phyloP scores from a whole-genome alignment of 2,797 vertebrate genomes.

The Hyperoplus immaculatus region DNA sequence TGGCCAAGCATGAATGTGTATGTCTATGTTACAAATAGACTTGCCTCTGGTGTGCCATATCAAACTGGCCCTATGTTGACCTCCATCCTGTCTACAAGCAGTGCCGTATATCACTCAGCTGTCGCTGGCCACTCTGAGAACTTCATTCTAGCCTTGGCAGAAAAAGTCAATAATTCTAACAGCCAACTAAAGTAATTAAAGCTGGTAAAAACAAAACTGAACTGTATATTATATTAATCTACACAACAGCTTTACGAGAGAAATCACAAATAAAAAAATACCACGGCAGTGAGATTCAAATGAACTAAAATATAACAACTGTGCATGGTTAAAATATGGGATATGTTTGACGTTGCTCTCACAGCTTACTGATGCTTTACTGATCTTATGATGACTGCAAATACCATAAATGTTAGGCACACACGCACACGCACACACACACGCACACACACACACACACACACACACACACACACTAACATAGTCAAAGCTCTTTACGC shows the following conservation, averaged over 20 bases:
- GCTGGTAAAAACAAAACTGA: slow-evolving; percentile 10
- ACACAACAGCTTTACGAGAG: background rate
- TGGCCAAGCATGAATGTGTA: slow-evolving; percentile 70
- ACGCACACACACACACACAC: background rate
- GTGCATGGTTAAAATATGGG: slow-evolving; percentile 8
- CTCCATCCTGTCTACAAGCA: slow-evolving; percentile 75
- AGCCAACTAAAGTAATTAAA: slow-evolving; percentile 38
- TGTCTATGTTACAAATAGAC: slow-evolving; percentile 93
- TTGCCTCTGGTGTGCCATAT: slow-evolving; percentile 87
- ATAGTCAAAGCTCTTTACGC: slow-evolving; percentile 6
- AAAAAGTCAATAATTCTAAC: slow-evolving; percentile 69
- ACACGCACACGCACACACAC: background rate
- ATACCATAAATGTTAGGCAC: no score
- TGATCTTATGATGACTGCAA: slow-evolving; percentile 13
- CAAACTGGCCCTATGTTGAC: slow-evolving; percentile 87
- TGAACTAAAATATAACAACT: background rate
- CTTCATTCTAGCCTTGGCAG: slow-evolving; percentile 50
- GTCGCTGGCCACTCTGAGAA: slow-evolving; percentile 64
- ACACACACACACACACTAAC: background rate
- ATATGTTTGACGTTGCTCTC: slow-evolving; percentile 12
- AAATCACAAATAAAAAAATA: background rate
- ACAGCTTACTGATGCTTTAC: background rate
- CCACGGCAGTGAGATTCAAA: slow-evolving; percentile 1
- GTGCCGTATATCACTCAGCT: slow-evolving; percentile 76
- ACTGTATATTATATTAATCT: background rate